Evolutionary conservation across 2,113 vertebrate species (phyloP).

Genomic region (Pseudopipra pipra): DNA sequence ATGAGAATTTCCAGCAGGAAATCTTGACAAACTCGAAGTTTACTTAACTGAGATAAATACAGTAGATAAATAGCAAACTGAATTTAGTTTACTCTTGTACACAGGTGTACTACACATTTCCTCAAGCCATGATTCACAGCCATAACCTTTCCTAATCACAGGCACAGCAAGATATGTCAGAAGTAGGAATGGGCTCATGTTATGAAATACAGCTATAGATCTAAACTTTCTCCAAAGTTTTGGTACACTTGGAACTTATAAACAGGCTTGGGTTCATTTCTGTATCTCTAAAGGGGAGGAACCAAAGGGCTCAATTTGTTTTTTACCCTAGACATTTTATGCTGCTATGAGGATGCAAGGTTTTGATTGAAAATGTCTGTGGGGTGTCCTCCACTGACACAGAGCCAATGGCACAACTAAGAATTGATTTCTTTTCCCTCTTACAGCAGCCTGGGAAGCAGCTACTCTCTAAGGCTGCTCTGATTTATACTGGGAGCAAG

Average conservation of each 20-base stretch:
- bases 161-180: constrained; percentile 51
- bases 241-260: neutral
- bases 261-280: neutral
- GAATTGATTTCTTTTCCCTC: constrained; percentile 25
- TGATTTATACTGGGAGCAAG: constrained; percentile 23
- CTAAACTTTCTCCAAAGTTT: constrained; percentile 26
- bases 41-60: constrained; percentile 74
- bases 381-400: neutral
- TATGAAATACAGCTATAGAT: constrained; percentile 26
- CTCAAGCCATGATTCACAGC: constrained; percentile 62
- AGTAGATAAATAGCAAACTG: constrained; percentile 71
- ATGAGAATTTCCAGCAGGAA: constrained; percentile 71
- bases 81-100: constrained; percentile 69
- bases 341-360: neutral
- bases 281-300: neutral
- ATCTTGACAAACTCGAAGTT: constrained; percentile 71
- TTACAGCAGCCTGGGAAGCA: neutral
- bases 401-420: constrained; percentile 3
- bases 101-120: constrained; percentile 57
- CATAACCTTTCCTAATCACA: constrained; percentile 69
- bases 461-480: neutral
- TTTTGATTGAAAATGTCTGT: constrained; percentile 27
- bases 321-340: neutral
- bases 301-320: neutral
- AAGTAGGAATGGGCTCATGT: neutral